Conservation (phyloP, 92 coral and sea anemone species). For the Parazoanthus darwini region DNA sequence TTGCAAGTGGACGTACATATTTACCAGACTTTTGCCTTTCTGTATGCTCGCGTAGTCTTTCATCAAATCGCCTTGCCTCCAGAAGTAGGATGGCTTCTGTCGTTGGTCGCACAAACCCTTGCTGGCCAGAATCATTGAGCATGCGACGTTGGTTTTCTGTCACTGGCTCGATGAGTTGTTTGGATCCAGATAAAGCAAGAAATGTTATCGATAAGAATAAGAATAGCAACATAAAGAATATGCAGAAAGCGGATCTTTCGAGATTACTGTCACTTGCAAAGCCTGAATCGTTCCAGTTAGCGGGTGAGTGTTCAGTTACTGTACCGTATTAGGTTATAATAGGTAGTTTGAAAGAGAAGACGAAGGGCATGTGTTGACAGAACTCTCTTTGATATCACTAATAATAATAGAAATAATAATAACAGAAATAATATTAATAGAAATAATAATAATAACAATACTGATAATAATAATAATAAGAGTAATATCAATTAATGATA, state of each 20-base stretch:
- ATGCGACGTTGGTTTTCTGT: background rate
- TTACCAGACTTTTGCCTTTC: background rate
- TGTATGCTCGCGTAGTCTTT: background rate
- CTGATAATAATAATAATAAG: too few relatives aligned
- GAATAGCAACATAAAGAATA: conserved; percentile 24
- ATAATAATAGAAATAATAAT: too few relatives aligned
- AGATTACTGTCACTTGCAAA: conserved; percentile 70
- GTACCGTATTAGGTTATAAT: too few relatives aligned
- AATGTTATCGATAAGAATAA: background rate
- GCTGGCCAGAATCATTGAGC: background rate
- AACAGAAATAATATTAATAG: too few relatives aligned
- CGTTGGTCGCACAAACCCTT: background rate
- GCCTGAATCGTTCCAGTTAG: conserved; percentile 63
- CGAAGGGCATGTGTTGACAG: too few relatives aligned
- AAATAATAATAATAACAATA: too few relatives aligned
- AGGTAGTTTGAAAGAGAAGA: too few relatives aligned
- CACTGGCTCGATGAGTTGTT: background rate
- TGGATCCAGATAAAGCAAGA: background rate
- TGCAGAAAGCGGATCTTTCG: conserved; percentile 55
- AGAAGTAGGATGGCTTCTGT: background rate
- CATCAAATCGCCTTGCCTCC: background rate
- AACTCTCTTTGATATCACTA: too few relatives aligned
- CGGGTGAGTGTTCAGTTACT: conserved; percentile 48
- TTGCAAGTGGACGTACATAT: background rate
- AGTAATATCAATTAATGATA: too few relatives aligned